These are phyloP conservation scores for Aradophagus sp. DNA, from an alignment of 1,140 invertebrate genomes.

Conservation along the genomic window DNA sequence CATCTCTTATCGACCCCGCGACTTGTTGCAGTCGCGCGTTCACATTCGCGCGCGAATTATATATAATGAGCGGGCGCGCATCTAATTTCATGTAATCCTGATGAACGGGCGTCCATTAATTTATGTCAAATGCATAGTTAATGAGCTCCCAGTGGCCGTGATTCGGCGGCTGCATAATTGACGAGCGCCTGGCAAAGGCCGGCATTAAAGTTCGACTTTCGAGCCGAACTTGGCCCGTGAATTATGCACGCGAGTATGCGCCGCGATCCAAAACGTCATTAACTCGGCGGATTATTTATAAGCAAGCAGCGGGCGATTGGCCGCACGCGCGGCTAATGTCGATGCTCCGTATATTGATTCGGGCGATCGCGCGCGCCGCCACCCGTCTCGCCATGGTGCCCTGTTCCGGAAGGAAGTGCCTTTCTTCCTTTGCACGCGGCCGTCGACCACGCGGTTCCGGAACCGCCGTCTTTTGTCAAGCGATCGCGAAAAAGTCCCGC, in stretches of 20 bases:
- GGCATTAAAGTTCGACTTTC: background rate
- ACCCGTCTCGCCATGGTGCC: conserved; percentile 31
- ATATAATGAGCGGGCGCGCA: background rate
- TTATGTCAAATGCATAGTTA: conserved; percentile 23
- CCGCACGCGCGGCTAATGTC: no score
- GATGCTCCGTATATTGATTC: no score
- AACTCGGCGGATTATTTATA: no score
- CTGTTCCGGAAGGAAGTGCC: conserved; percentile 52
- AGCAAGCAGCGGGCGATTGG: no score
- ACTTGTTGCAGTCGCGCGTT: no score
- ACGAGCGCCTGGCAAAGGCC: background rate
- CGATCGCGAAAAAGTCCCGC: no score
- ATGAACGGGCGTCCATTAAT: conserved; percentile 15
- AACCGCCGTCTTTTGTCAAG: no score
- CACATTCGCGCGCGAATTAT: background rate
- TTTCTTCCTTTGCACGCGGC: conserved; percentile 39
- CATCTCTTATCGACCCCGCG: no score
- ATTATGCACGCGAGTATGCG: no score
- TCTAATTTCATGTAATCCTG: conserved; percentile 17
- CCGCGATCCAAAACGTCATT: no score
- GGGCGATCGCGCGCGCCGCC: conserved; percentile 13
- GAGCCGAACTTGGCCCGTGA: background rate
- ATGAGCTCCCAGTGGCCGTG: background rate
- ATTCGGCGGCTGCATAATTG: background rate
- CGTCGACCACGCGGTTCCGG: conserved; percentile 12